Evolutionary conservation across 2,888 invertebrate species (phyloP).

Genomic region (Trileptium ribeirensis): DNA sequence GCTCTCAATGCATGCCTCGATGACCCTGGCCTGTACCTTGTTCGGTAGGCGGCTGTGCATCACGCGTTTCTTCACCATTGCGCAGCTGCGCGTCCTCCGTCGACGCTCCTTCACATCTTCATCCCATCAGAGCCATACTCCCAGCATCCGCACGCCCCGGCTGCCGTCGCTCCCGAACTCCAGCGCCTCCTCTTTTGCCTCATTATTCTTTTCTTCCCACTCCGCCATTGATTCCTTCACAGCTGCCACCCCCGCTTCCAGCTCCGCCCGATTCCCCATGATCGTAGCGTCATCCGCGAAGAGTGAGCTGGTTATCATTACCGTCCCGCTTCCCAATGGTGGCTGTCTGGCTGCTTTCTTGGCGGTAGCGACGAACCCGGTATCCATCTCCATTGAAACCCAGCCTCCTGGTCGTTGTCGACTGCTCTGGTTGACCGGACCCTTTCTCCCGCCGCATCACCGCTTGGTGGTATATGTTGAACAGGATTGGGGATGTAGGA

Average conservation of each 20-base stretch:
- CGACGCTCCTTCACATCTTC: background rate
- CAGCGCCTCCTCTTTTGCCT: background rate
- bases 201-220: conserved; percentile 1
- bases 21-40: background rate
- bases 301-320: background rate
- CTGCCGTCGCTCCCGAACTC: background rate
- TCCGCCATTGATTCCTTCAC: background rate
- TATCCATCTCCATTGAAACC: background rate
- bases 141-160: background rate
- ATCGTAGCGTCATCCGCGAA: conserved; percentile 4
- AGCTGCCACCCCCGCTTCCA: background rate
- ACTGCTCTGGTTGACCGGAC: background rate
- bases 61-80: background rate
- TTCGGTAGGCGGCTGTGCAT: background rate
- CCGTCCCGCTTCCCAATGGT: background rate
- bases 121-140: background rate
- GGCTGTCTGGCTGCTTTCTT: background rate
- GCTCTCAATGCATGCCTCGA: background rate
- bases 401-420: background rate
- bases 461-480: conserved; percentile 1
- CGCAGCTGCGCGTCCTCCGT: background rate
- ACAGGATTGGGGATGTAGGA: background rate
- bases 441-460: background rate
- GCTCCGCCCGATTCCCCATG: background rate
- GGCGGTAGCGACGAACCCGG: background rate